phyloP scores from a whole-genome alignment of 2,113 vertebrate genomes.

The Alouatta palliata region DNA sequence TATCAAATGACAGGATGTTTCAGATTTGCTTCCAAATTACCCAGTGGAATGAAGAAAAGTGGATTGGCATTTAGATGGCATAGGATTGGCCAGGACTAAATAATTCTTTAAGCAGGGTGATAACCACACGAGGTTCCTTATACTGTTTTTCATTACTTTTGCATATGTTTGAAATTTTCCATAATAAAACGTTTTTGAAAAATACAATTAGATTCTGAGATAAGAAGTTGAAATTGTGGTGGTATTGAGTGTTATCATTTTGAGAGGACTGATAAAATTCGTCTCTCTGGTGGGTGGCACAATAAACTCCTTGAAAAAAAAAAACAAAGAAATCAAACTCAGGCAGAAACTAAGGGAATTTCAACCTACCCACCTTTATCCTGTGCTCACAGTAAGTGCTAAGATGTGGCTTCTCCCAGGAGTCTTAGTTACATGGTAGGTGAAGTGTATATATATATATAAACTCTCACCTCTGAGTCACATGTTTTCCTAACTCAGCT shows the following conservation, averaged over 20 bases:
- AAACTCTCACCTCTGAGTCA: neutral
- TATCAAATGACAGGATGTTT: neutral
- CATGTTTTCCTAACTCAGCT: neutral
- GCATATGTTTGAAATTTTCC: neutral
- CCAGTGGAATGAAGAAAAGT: neutral
- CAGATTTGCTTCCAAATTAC: neutral
- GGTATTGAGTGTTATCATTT: neutral
- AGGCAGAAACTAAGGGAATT: neutral
- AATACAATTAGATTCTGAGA: neutral
- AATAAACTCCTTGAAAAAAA: neutral
- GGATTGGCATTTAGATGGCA: neutral
- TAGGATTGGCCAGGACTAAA: neutral
- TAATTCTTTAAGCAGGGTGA: neutral
- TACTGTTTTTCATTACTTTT: neutral
- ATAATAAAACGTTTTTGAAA: neutral
- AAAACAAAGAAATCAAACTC: neutral
- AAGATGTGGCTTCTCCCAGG: rapidly evolving
- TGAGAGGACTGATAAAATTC: neutral
- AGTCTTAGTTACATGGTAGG: no score
- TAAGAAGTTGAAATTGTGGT: neutral
- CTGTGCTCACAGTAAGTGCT: neutral
- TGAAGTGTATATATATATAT: rapidly evolving
- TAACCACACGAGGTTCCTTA: neutral
- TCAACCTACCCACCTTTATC: neutral
- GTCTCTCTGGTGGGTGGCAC: neutral